phyloP scores from a whole-genome alignment of 1,140 invertebrate genomes.

The Ephestia elutella region DNA sequence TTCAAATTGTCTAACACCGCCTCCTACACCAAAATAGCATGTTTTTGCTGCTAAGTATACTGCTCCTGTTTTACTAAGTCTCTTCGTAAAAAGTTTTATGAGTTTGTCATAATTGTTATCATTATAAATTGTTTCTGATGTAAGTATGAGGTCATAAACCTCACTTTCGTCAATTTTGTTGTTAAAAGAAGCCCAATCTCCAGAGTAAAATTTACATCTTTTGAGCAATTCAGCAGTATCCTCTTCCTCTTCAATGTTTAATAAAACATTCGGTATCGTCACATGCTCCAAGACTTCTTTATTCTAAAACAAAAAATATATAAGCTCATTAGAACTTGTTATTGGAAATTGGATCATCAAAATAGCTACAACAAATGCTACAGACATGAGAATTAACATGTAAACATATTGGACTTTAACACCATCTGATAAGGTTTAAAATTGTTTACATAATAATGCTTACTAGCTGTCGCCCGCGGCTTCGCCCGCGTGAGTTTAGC shows the following conservation, averaged over 20 bases:
- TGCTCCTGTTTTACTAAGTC: slow-evolving; percentile 79
- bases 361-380: too few species aligned
- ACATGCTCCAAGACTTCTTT: slow-evolving; percentile 81
- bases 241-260: slow-evolving; percentile 78
- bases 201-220: slow-evolving; percentile 82
- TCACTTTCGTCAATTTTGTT: slow-evolving; percentile 62
- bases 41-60: slow-evolving; percentile 87
- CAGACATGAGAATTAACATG: too few species aligned
- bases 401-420: too few species aligned
- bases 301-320: slow-evolving; percentile 79
- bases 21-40: slow-evolving; percentile 94
- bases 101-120: slow-evolving; percentile 85
- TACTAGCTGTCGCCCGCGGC: too few species aligned
- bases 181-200: slow-evolving; percentile 85
- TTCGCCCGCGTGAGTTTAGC: too few species aligned
- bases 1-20: slow-evolving; percentile 84
- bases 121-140: slow-evolving; percentile 95
- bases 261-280: slow-evolving; percentile 86
- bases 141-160: slow-evolving; percentile 89
- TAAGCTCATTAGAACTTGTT: slow-evolving; percentile 54
- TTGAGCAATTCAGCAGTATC: slow-evolving; percentile 59
- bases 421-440: too few species aligned
- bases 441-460: too few species aligned
- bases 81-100: slow-evolving; percentile 78
- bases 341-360: too few species aligned